Conservation (phyloP, 2,888 invertebrate species). For the Dicranocentrus wangi region DNA sequence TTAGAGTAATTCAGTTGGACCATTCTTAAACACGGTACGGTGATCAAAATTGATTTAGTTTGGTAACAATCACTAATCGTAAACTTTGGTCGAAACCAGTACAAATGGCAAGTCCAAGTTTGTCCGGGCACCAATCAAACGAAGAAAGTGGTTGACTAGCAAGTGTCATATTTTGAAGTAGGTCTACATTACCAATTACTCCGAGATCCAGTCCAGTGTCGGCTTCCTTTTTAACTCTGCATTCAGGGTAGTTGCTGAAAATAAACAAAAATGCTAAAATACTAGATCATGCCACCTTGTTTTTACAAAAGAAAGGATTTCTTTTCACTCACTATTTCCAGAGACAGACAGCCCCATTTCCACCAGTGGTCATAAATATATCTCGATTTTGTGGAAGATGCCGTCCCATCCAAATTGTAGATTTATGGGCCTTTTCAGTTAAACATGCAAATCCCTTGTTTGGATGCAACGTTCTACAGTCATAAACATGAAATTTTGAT, state of each 20-base stretch:
- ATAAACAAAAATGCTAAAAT: neutral
- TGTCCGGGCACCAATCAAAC: slow-evolving; percentile 94
- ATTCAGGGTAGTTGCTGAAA: slow-evolving; percentile 85
- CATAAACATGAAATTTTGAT: slow-evolving; percentile 91
- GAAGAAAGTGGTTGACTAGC: slow-evolving; percentile 91
- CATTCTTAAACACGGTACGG: too few species aligned
- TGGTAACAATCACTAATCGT: slow-evolving; percentile 89
- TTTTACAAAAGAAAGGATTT: slow-evolving; percentile 4
- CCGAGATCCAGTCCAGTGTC: slow-evolving; percentile 83
- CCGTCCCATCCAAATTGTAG: slow-evolving; percentile 91
- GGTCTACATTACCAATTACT: slow-evolving; percentile 83
- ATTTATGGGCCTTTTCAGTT: slow-evolving; percentile 80
- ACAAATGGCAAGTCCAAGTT: slow-evolving; percentile 89
- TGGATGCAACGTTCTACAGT: slow-evolving; percentile 90
- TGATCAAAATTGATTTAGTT: slow-evolving; percentile 78
- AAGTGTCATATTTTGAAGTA: slow-evolving; percentile 86
- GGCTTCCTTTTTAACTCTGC: slow-evolving; percentile 81
- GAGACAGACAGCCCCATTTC: slow-evolving; percentile 90
- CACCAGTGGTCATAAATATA: slow-evolving; percentile 91
- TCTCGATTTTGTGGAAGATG: slow-evolving; percentile 96
- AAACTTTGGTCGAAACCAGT: slow-evolving; percentile 94
- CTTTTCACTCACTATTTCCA: slow-evolving; percentile 89
- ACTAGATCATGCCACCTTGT: neutral
- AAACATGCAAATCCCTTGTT: slow-evolving; percentile 86
- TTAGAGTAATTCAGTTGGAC: too few species aligned